phyloP scores from a whole-genome alignment of 2,797 vertebrate genomes.

The Loris lydekkerianus region DNA sequence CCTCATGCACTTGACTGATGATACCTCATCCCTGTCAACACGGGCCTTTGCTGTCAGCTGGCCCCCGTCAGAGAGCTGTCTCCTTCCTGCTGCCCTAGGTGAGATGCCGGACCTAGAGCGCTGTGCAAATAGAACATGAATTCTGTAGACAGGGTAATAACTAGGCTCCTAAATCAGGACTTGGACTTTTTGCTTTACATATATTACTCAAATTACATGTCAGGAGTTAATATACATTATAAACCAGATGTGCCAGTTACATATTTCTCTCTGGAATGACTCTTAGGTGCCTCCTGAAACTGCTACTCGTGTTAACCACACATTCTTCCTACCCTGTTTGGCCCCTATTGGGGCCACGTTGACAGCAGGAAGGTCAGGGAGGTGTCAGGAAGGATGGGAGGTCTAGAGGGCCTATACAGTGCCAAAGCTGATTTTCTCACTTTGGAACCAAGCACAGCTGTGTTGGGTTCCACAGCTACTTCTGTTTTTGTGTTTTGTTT shows the following conservation, averaged over 20 bases:
- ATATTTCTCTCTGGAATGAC: slow-evolving; percentile 72
- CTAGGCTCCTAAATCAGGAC: slow-evolving; percentile 87
- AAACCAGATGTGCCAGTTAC: slow-evolving; percentile 74
- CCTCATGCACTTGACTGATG: slow-evolving; percentile 3
- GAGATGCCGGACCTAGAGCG: slow-evolving; percentile 67
- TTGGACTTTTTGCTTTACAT: slow-evolving; percentile 80
- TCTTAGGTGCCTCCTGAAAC: slow-evolving; percentile 56
- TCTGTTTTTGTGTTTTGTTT: neutral
- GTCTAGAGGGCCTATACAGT: neutral
- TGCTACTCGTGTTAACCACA: slow-evolving; percentile 64
- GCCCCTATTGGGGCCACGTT: neutral
- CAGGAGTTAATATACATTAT: slow-evolving; percentile 85
- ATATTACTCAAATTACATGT: slow-evolving; percentile 86
- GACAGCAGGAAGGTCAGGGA: neutral
- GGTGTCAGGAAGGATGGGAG: neutral
- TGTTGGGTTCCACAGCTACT: neutral
- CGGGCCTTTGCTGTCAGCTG: neutral
- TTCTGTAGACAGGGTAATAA: slow-evolving; percentile 88
- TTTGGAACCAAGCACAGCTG: neutral
- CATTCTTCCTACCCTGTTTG: slow-evolving; percentile 11
- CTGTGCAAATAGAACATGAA: slow-evolving; percentile 86
- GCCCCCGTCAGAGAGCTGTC: slow-evolving; percentile 47
- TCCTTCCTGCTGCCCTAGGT: slow-evolving; percentile 67
- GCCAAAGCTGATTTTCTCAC: neutral
- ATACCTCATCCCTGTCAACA: neutral